These are phyloP conservation scores for Desmophyllum pertusum DNA, from an alignment of 92 coral and sea anemone genomes.

Conservation along the genomic window DNA sequence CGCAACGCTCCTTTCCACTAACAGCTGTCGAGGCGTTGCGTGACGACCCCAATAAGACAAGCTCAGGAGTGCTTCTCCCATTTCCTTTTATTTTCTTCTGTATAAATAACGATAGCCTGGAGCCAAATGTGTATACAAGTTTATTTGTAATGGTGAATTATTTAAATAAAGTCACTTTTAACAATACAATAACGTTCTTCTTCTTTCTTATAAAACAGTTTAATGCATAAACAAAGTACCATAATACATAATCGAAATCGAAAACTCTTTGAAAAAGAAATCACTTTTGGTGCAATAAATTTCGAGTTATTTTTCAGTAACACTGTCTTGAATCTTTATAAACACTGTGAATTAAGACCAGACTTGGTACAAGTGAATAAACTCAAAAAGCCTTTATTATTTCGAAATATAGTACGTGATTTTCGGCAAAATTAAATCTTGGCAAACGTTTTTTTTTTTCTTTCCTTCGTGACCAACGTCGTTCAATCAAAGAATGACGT, in stretches of 20 bases:
- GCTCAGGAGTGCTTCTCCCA: background rate
- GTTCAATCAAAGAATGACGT: background rate
- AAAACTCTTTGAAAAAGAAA: background rate
- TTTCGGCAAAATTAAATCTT: background rate
- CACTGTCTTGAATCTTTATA: background rate
- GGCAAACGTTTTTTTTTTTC: background rate
- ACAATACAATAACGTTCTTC: background rate
- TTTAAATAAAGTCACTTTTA: background rate
- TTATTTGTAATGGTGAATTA: conserved; percentile 16
- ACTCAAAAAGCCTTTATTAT: background rate
- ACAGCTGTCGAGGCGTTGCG: background rate
- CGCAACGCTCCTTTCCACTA: background rate
- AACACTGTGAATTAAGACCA: background rate
- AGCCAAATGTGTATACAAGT: background rate
- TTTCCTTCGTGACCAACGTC: background rate
- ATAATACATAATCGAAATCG: background rate
- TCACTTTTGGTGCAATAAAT: background rate
- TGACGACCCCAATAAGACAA: background rate
- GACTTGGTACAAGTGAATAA: background rate
- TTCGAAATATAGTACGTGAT: background rate
- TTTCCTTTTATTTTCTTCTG: no score
- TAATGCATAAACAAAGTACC: background rate
- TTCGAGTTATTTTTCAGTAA: background rate
- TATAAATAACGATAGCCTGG: background rate
- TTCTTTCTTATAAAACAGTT: background rate